These are phyloP conservation scores for Eidolon helvum DNA, from an alignment of 2,113 vertebrate genomes.

Conservation along the genomic window DNA sequence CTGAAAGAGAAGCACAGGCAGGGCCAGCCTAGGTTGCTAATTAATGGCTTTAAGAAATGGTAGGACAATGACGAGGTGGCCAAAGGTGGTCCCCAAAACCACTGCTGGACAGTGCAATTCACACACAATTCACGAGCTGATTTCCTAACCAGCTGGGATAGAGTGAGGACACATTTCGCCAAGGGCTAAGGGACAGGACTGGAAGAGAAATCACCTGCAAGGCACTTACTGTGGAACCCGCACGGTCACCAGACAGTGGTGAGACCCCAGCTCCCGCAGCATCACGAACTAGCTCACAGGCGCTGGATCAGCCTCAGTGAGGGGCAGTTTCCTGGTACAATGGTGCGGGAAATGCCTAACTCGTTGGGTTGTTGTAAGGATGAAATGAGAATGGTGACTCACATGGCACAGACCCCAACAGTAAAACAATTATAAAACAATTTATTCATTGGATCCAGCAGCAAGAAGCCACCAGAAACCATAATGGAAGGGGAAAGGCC, in stretches of 20 bases:
- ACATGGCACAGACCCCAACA: neutral
- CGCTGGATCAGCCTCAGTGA: neutral
- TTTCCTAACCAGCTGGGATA: neutral
- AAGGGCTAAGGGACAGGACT: neutral
- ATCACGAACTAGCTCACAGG: accelerated
- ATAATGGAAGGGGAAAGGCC: neutral
- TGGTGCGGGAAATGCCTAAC: neutral
- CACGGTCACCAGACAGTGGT: accelerated
- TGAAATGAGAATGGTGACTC: neutral
- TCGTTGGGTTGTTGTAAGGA: neutral
- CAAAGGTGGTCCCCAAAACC: neutral
- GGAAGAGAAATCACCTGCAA: neutral
- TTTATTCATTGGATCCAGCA: neutral
- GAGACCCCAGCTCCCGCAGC: neutral
- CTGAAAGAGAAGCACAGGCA: neutral
- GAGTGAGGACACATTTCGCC: neutral
- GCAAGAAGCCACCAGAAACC: neutral
- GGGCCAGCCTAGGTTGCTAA: neutral
- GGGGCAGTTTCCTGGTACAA: neutral
- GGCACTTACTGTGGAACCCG: neutral
- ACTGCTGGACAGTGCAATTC: neutral
- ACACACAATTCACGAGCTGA: neutral
- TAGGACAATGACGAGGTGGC: conserved; percentile 5
- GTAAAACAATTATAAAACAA: neutral
- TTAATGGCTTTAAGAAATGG: conserved; percentile 1